Conservation (phyloP, 2,888 invertebrate genomes). For the Agrotis clavis region DNA sequence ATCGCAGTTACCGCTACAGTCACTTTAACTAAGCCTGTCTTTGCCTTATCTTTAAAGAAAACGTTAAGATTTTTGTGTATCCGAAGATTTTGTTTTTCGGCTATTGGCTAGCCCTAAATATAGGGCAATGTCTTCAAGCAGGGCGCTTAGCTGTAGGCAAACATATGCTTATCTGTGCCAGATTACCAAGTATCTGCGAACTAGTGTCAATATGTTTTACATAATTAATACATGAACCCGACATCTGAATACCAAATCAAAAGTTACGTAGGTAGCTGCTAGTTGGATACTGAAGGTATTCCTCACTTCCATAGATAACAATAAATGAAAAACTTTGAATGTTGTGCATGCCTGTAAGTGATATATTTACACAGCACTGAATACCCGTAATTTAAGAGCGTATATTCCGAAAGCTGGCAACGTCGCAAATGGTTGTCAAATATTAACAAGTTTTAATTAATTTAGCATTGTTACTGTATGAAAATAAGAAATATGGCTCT, state of each 20-base stretch:
- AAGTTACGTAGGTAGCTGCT: neutral
- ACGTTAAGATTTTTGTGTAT: neutral
- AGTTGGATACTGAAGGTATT: neutral
- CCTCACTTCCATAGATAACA: neutral
- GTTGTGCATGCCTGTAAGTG: too few species aligned
- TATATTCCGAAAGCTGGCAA: too few species aligned
- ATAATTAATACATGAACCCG: neutral
- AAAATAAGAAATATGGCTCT: too few species aligned
- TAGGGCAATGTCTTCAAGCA: neutral
- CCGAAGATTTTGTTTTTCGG: neutral
- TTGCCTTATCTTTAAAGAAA: constrained; percentile 7
- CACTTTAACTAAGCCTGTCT: neutral
- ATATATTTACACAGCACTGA: too few species aligned
- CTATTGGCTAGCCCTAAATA: neutral
- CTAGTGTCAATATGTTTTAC: constrained; percentile 1
- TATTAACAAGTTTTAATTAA: too few species aligned
- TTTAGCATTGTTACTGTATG: too few species aligned
- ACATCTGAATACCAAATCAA: neutral
- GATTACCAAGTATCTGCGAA: neutral
- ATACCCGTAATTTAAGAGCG: too few species aligned
- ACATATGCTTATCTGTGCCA: constrained; percentile 1
- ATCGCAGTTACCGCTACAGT: neutral
- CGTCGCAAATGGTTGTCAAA: too few species aligned
- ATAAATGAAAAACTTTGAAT: too few species aligned
- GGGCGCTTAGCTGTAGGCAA: neutral